Evolutionary conservation across 2,797 vertebrate genomes (phyloP).

Genomic region (Poeciliopsis presidionis): DNA sequence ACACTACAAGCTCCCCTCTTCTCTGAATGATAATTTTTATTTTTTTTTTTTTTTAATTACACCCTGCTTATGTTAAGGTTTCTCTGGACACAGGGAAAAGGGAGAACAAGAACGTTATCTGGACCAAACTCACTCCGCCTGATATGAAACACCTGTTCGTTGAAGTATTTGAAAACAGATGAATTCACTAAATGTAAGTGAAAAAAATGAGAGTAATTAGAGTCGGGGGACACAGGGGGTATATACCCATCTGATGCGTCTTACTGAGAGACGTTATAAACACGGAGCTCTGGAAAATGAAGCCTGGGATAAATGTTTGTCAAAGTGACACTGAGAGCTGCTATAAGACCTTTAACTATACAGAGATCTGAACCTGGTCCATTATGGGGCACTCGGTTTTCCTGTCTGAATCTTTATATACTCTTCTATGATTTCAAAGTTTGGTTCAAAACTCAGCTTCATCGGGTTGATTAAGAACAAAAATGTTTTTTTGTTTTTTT

Average conservation of each 20-base stretch:
- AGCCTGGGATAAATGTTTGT: neutral
- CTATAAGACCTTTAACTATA: neutral
- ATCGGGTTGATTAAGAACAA: slow-evolving; percentile 13
- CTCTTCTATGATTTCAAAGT: too few relatives aligned
- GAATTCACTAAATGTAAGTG: neutral
- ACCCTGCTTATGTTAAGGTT: slow-evolving; percentile 82
- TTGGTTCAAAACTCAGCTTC: neutral
- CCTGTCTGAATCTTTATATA: neutral
- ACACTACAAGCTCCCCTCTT: slow-evolving; percentile 89
- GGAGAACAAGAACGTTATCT: neutral
- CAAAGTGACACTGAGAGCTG: neutral
- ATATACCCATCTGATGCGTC: neutral
- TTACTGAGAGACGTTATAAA: neutral
- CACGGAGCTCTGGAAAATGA: neutral
- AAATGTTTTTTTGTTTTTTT: neutral
- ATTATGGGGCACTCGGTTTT: neutral
- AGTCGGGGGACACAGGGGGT: neutral
- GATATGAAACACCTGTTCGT: neutral
- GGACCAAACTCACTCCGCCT: neutral
- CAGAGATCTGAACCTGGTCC: neutral
- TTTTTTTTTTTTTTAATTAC: slow-evolving; percentile 82
- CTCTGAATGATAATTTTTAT: slow-evolving; percentile 86
- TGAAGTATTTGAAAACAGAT: neutral
- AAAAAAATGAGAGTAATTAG: neutral
- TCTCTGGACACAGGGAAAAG: slow-evolving; percentile 67